A percentile compares a stretch with the other conserved stretches of the same genome.
phyloP scores from a whole-genome alignment of 2,113 vertebrate species.

The Illadopsis cleaveri region DNA sequence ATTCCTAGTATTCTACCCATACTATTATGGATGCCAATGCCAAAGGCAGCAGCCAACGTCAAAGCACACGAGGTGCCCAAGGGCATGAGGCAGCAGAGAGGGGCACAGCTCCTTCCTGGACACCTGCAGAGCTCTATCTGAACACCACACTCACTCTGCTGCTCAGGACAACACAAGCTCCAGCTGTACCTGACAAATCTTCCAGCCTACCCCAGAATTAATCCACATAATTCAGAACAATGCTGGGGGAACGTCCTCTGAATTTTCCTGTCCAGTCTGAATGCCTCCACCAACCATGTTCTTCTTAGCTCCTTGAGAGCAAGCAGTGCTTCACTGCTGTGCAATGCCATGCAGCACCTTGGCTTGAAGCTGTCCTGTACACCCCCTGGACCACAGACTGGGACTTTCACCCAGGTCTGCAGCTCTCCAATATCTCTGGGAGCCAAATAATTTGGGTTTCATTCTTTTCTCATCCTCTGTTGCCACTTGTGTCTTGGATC shows the following conservation, averaged over 20 bases:
- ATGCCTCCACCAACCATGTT: not conserved
- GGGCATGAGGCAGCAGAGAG: not conserved
- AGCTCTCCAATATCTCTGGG: not conserved
- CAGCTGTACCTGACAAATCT: not conserved
- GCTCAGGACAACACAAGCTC: not conserved
- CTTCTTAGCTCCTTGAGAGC: not conserved
- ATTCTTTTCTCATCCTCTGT: not conserved
- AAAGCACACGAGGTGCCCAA: not conserved
- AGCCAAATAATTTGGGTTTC: not conserved
- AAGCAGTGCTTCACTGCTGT: not conserved
- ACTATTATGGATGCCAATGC: not conserved
- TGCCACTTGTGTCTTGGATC: not conserved
- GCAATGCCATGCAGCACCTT: not conserved
- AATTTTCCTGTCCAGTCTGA: not conserved
- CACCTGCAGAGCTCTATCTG: not conserved
- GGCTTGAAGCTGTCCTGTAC: not conserved
- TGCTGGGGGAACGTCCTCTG: not conserved
- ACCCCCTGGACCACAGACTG: not conserved
- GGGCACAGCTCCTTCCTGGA: not conserved
- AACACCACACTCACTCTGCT: not conserved
- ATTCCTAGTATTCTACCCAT: not conserved
- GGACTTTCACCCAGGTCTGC: not conserved
- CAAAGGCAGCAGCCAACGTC: not conserved
- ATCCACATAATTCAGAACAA: not conserved
- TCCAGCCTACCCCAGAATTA: not conserved